Conservation (phyloP, 2,113 vertebrate genomes). For the Phainopepla nitens region DNA sequence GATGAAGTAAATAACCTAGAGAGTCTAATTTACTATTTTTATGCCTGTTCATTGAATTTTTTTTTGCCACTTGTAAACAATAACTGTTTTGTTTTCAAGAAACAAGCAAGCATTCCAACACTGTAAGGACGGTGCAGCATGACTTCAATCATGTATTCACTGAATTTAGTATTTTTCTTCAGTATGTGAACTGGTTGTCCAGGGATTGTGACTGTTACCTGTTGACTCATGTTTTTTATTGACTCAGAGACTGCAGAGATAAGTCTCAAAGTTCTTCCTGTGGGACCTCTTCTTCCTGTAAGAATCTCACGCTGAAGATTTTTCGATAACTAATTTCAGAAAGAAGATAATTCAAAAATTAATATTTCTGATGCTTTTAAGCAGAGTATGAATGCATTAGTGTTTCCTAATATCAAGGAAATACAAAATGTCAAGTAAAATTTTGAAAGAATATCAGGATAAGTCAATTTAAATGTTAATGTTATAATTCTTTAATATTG, state of each 20-base stretch:
- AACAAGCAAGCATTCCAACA: neutral
- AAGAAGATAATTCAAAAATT: fast-evolving
- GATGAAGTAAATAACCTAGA: neutral
- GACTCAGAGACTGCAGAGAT: neutral
- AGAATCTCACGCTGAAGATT: neutral
- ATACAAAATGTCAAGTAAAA: neutral
- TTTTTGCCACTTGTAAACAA: neutral
- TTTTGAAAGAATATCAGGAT: neutral
- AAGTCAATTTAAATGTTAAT: neutral
- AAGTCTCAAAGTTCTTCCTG: neutral
- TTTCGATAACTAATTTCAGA: neutral
- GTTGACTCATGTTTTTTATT: neutral
- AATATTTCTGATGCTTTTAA: neutral
- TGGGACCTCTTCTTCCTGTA: neutral
- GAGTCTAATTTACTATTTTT: neutral
- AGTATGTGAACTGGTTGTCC: neutral
- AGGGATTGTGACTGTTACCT: neutral
- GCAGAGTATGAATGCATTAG: neutral
- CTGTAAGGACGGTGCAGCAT: neutral
- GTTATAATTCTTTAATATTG: neutral
- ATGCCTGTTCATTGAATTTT: neutral
- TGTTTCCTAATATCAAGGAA: neutral
- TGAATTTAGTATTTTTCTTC: neutral
- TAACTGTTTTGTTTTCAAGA: neutral
- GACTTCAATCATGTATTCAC: neutral